Evolutionary conservation across 2,797 vertebrate species (phyloP).

Genomic region (Cynopterus sphinx): DNA sequence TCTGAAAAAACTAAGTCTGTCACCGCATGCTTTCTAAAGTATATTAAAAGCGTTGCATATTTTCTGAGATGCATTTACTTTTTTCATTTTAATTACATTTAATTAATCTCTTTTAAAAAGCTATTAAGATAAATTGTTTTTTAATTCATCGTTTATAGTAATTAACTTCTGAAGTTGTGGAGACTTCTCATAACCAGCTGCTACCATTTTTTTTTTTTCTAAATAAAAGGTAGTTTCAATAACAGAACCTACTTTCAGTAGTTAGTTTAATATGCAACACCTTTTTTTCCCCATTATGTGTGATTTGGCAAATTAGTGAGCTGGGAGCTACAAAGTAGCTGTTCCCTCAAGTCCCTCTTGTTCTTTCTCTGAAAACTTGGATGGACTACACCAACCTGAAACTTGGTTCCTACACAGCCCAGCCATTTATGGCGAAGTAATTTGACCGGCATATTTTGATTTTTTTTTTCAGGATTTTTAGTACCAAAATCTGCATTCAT

Average conservation of each 20-base stretch:
- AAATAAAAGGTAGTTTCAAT: background rate
- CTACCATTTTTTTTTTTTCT: background rate
- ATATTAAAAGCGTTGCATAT: background rate
- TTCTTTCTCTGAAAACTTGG: too few species aligned
- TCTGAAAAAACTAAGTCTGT: background rate
- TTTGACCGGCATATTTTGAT: background rate
- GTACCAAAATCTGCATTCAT: background rate
- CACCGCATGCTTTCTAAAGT: background rate
- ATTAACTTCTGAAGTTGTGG: background rate
- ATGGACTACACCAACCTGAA: background rate
- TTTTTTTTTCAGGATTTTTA: background rate
- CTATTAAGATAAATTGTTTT: background rate
- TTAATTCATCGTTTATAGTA: background rate
- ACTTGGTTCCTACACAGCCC: background rate
- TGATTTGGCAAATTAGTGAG: background rate
- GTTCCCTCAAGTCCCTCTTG: background rate
- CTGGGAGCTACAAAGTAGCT: background rate
- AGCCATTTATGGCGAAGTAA: background rate
- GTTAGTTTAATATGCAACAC: background rate
- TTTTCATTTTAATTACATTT: background rate
- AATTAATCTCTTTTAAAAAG: background rate
- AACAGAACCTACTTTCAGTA: background rate
- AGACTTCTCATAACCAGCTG: background rate
- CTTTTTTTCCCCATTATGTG: background rate
- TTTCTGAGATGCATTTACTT: background rate